These are phyloP conservation scores for Esox lucius DNA, from an alignment of 2,797 vertebrate species.

Conservation along the genomic window DNA sequence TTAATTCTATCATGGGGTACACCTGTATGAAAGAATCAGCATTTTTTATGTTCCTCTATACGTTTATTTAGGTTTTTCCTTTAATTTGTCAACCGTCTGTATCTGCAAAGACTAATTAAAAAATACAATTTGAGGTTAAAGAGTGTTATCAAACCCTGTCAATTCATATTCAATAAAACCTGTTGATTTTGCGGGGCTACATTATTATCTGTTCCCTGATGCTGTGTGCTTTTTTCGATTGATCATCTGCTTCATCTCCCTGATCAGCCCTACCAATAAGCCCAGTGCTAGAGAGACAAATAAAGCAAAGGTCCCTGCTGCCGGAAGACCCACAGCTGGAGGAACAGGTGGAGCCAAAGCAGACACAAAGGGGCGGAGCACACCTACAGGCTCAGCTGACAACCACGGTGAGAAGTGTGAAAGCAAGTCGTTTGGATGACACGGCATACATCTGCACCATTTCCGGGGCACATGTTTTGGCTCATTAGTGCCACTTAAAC, in stretches of 20 bases:
- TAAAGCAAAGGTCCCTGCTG: constrained; percentile 69
- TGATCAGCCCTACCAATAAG: constrained; percentile 78
- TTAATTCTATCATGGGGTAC: no score
- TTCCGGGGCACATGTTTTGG: background rate
- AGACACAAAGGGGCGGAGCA: constrained; percentile 78
- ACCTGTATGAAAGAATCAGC: no score
- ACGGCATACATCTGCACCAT: no score
- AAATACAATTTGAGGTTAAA: background rate
- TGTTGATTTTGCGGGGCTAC: background rate
- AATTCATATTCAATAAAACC: background rate
- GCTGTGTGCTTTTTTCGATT: constrained; percentile 14
- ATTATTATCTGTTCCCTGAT: background rate
- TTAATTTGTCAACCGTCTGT: no score
- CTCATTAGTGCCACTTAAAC: no score
- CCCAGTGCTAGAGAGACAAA: constrained; percentile 65
- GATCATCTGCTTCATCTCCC: constrained; percentile 26
- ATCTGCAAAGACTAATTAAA: background rate
- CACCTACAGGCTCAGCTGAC: constrained; percentile 66
- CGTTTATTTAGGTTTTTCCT: no score
- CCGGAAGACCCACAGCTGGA: constrained; percentile 73
- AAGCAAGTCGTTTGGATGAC: no score
- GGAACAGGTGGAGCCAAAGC: constrained; percentile 50
- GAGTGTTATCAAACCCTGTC: background rate
- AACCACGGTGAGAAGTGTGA: constrained; percentile 75
- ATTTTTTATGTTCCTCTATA: no score